Conservation (phyloP, 2,797 vertebrate genomes). For the Merluccius polli region DNA sequence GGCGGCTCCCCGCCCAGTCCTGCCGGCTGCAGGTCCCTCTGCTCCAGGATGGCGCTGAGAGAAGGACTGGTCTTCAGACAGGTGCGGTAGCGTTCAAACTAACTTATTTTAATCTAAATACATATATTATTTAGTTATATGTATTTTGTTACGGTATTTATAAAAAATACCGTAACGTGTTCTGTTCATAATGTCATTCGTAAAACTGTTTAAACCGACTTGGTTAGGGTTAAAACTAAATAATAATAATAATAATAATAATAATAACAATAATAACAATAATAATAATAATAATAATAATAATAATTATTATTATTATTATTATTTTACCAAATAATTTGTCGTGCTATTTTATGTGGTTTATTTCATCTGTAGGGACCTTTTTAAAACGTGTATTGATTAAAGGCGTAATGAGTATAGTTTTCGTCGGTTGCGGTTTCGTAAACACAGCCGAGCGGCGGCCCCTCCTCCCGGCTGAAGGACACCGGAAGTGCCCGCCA, state of each 20-base stretch:
- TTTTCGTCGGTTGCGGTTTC: too few species aligned
- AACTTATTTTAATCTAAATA: background rate
- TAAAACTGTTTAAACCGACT: background rate
- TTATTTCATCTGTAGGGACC: background rate
- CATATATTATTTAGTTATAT: too few species aligned
- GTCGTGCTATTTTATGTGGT: background rate
- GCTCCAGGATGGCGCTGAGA: constrained; percentile 42
- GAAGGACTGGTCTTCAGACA: constrained; percentile 42
- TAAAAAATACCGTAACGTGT: background rate
- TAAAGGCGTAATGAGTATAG: too few species aligned
- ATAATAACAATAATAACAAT: too few species aligned
- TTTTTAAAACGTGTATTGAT: too few species aligned
- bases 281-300: too few species aligned
- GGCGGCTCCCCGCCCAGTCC: constrained; percentile 10
- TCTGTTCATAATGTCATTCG: background rate
- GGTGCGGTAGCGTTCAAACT: background rate
- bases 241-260: too few species aligned
- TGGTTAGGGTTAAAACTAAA: background rate
- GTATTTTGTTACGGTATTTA: too few species aligned
- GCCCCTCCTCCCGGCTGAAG: too few species aligned
- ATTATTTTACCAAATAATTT: background rate
- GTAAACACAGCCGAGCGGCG: too few species aligned
- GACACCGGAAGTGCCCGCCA: too few species aligned
- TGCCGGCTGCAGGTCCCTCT: constrained; percentile 6
- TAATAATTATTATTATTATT: too few species aligned